Percentiles rank a stretch among this genome's conserved stretches.
phyloP scores from a whole-genome alignment of 1,140 invertebrate species.

The Hydropsyche tenuis region DNA sequence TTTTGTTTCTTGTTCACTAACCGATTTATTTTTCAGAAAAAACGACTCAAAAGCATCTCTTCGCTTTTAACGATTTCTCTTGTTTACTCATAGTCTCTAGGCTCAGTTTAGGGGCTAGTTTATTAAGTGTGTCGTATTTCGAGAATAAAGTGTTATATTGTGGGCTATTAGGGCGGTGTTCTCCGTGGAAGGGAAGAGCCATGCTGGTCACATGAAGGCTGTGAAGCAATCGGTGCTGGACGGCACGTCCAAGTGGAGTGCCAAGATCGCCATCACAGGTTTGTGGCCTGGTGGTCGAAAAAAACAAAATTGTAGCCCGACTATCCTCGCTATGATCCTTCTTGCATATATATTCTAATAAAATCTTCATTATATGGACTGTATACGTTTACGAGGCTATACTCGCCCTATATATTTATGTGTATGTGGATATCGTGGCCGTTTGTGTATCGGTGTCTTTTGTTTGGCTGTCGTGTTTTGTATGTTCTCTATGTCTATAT shows the following conservation, averaged over 20 bases:
- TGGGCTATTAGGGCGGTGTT: slow-evolving; percentile 82
- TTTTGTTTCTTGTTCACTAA: too few species aligned
- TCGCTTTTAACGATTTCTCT: too few species aligned
- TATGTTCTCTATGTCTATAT: slow-evolving; percentile 11
- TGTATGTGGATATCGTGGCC: slow-evolving; percentile 1
- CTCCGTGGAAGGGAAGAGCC: slow-evolving; percentile 91
- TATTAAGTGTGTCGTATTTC: too few species aligned
- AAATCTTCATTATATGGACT: too few species aligned
- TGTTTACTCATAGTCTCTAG: too few species aligned
- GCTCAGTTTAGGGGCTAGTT: too few species aligned
- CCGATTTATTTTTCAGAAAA: too few species aligned
- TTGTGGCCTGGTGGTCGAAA: slow-evolving; percentile 66
- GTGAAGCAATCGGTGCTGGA: slow-evolving; percentile 99
- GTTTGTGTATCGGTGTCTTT: slow-evolving; percentile 30
- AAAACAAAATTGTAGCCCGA: slow-evolving; percentile 40
- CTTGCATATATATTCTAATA: slow-evolving; percentile 6
- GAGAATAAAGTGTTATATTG: slow-evolving; percentile 15
- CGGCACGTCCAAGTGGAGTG: slow-evolving; percentile 99
- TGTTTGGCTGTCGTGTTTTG: slow-evolving; percentile 4
- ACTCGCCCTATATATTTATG: background rate
- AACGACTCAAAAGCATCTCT: too few species aligned
- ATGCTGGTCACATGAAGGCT: slow-evolving; percentile 94
- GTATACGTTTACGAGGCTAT: background rate
- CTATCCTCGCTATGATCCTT: slow-evolving; percentile 37
- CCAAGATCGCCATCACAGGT: slow-evolving; percentile 99